Percentiles rank a stretch among this genome's conserved stretches.
phyloP scores from a whole-genome alignment of 2,113 vertebrate species.

The Junco hyemalis region DNA sequence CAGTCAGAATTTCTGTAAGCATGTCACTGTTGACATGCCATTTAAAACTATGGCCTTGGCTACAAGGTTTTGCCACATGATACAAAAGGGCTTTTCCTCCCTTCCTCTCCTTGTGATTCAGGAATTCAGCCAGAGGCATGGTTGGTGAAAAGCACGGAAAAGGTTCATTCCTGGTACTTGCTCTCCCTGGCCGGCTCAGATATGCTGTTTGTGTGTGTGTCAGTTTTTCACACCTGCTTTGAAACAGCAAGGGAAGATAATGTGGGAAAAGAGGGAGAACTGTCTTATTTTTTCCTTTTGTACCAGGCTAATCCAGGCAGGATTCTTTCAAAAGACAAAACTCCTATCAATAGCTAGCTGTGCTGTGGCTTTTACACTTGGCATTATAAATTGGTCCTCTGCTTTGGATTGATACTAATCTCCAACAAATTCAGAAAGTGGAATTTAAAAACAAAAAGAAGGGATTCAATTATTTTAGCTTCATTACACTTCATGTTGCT shows the following conservation, averaged over 20 bases:
- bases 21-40: not conserved
- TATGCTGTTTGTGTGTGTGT: not conserved
- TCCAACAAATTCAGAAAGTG: not conserved
- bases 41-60: not conserved
- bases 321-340: not conserved
- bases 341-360: not conserved
- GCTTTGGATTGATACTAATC: not conserved
- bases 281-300: not conserved
- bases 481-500: not conserved
- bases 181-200: not conserved
- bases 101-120: not conserved
- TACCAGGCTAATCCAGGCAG: not conserved
- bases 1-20: not conserved
- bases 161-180: not conserved
- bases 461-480: constrained; percentile 8
- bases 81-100: not conserved
- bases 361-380: rapidly evolving
- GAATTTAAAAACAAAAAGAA: not conserved
- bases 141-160: rapidly evolving
- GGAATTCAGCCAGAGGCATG: not conserved
- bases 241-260: not conserved
- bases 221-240: not conserved
- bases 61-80: not conserved
- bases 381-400: not conserved
- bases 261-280: not conserved